phyloP scores from a whole-genome alignment of 2,888 invertebrate species.

The Drosophila kuntzei region DNA sequence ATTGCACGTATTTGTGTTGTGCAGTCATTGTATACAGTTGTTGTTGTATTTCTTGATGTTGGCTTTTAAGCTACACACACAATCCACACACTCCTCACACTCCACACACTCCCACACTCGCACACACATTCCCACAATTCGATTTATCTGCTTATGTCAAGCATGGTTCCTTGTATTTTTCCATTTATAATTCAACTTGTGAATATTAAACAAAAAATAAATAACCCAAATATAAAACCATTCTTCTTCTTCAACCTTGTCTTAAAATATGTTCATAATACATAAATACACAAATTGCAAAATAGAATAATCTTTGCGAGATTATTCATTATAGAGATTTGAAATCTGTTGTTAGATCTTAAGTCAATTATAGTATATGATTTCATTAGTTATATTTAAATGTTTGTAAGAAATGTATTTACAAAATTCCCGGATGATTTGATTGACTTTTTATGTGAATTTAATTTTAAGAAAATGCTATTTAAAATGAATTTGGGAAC shows the following conservation, averaged over 20 bases:
- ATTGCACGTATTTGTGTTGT: slow-evolving; percentile 75
- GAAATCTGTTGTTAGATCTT: neutral
- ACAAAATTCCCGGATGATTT: too few relatives aligned
- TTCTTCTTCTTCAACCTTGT: neutral
- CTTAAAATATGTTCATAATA: too few relatives aligned
- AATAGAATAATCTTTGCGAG: too few relatives aligned
- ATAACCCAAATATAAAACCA: neutral
- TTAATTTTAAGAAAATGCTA: too few relatives aligned
- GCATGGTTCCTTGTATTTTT: slow-evolving; percentile 36
- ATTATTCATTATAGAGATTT: neutral
- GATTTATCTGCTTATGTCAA: slow-evolving; percentile 26
- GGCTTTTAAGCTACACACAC: slow-evolving; percentile 22
- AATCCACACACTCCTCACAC: slow-evolving; percentile 7
- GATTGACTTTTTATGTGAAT: too few relatives aligned
- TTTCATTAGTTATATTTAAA: too few relatives aligned
- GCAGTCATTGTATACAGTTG: slow-evolving; percentile 17
- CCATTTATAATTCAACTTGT: neutral
- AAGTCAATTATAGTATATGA: neutral
- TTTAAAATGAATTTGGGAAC: too few relatives aligned
- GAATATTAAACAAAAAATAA: neutral
- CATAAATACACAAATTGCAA: too few relatives aligned
- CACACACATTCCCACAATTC: neutral
- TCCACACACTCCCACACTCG: slow-evolving; percentile 16
- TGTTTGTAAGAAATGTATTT: too few relatives aligned
- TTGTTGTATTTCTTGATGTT: slow-evolving; percentile 17